phyloP scores from a whole-genome alignment of 2,888 invertebrate species.

The Mythimna vitellina region DNA sequence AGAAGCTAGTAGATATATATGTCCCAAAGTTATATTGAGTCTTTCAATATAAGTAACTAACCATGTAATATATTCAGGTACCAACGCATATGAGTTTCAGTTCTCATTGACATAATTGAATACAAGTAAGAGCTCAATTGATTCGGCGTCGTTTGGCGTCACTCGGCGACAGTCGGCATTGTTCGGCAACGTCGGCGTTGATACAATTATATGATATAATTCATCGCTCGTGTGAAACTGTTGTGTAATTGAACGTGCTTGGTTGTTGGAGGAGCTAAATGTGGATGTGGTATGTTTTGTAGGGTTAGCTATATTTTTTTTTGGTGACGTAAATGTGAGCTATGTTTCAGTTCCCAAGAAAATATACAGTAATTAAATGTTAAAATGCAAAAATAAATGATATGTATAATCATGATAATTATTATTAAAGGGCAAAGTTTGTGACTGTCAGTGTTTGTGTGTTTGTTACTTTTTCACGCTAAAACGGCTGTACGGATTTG shows the following conservation, averaged over 20 bases:
- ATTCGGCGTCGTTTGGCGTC: slow-evolving; percentile 57
- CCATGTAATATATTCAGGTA: slow-evolving; percentile 3
- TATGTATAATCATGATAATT: no score
- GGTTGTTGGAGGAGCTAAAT: not conserved
- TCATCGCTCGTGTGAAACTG: slow-evolving; percentile 67
- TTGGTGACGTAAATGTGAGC: not conserved
- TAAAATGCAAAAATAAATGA: no score
- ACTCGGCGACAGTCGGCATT: slow-evolving; percentile 56
- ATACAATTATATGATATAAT: slow-evolving; percentile 77
- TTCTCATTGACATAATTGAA: slow-evolving; percentile 44
- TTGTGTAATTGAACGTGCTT: slow-evolving; percentile 61
- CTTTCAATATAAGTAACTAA: not conserved
- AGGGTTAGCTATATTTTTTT: not conserved
- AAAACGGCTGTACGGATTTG: no score
- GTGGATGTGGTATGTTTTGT: slow-evolving; percentile 53
- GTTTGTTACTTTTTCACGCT: no score
- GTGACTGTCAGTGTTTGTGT: no score
- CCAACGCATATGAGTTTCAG: slow-evolving; percentile 28
- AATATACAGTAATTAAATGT: no score
- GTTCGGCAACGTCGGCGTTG: slow-evolving; percentile 58
- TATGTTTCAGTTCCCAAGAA: no score
- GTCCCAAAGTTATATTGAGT: no score
- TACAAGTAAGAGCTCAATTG: slow-evolving; percentile 62
- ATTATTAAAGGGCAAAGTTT: no score
- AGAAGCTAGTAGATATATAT: no score